Base-by-base conservation (phyloP, 2,888 invertebrate species). In the Pyrrhia umbra region DNA sequence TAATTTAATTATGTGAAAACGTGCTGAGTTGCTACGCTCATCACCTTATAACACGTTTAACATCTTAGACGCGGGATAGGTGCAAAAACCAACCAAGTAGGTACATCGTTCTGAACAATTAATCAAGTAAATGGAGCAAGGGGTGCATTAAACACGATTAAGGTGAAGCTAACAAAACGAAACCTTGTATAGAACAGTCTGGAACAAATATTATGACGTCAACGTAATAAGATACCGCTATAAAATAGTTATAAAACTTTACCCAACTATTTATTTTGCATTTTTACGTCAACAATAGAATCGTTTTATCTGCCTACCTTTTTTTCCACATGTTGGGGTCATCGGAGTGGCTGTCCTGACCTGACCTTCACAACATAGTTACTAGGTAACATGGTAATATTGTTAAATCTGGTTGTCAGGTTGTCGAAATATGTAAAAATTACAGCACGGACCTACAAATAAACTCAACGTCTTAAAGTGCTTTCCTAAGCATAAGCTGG, bases 101-200 rank as follows among this genome's bases (percentile, higher is more conserved):
- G n/a, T 25, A 71, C 49, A 43, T 56, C 45, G 46, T 47, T 55
- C 37, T 50, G 42, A 64, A 72, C 77, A 71, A 71, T 71, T 64
- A 71, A 72, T 64, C 77, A 76, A 46, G 49, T 49, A 54, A 76
- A 57, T 56, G 49, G 61, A 49, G 34, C 61, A 42, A 34, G 52
- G 20, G 25, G 54, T 50, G 75, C 49, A 50, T 60, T 46, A 51
- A 57, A 58, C 16, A 68, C 34, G 68, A 68, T 47, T 58, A 49
- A 54, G 27, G 39, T 42, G 51, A 49, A 54, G 27, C 43, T 42
- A 60, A 69, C 62, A 61, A 45, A 69, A 69, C 75, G n/a, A 61
- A 34, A 69, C 43, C 16, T 27, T 15, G 30, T 16, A n/a, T 30
- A 49, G 10, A 13, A 42, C 27, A 15, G 39, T 50, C n/a, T 54